A percentile compares a stretch with the other conserved stretches of the same genome.
phyloP scores from a whole-genome alignment of 1,140 invertebrate species.

The Lordiphosa clarofinis region DNA sequence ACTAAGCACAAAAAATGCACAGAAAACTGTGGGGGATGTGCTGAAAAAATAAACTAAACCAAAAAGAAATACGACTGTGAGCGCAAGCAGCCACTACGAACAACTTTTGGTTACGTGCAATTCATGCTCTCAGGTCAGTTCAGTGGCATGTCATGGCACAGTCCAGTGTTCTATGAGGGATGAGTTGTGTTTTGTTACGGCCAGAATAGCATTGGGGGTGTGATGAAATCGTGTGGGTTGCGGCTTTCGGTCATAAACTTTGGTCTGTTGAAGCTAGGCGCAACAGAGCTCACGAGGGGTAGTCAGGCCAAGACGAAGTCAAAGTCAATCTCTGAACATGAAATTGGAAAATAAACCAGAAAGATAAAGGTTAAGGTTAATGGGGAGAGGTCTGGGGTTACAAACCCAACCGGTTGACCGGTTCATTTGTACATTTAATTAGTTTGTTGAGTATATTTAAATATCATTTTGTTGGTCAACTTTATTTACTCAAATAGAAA shows the following conservation, averaged over 20 bases:
- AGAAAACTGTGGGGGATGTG: constrained; percentile 32
- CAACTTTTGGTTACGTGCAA: constrained; percentile 70
- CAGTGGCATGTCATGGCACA: constrained; percentile 37
- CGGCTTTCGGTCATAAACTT: constrained; percentile 72
- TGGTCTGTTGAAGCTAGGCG: constrained; percentile 54
- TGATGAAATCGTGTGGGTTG: constrained; percentile 35
- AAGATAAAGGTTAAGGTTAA: constrained; percentile 7
- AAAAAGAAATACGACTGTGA: constrained; percentile 41
- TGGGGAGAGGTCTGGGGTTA: constrained; percentile 1
- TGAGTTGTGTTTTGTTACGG: constrained; percentile 16
- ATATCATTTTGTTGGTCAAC: too few species aligned
- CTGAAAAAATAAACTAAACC: constrained; percentile 23
- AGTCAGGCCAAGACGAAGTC: constrained; percentile 11
- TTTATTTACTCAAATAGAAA: too few species aligned
- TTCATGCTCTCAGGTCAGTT: constrained; percentile 65
- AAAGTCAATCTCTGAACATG: too few species aligned
- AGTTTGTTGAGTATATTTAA: too few species aligned
- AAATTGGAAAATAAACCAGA: neutral
- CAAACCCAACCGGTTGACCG: too few species aligned
- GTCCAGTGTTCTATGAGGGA: constrained; percentile 4
- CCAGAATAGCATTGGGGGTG: constrained; percentile 9
- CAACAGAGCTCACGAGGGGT: constrained; percentile 32
- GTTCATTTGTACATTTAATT: too few species aligned
- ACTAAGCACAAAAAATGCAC: constrained; percentile 54
- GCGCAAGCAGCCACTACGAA: constrained; percentile 38